These are phyloP conservation scores for Pterois miles DNA, from an alignment of 2,797 vertebrate genomes.

Conservation along the genomic window DNA sequence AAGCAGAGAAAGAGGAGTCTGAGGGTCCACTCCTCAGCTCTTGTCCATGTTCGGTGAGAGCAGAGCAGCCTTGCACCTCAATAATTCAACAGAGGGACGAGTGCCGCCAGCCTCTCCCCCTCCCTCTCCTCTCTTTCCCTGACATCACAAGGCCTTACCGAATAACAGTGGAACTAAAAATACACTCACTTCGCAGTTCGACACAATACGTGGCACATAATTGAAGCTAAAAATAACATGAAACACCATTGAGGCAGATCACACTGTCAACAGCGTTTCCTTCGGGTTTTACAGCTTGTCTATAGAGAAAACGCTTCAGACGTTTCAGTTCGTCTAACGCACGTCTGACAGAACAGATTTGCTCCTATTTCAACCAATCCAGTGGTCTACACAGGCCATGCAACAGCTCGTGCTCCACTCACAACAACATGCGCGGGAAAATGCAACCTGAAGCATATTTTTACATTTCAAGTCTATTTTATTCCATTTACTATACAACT, in stretches of 20 bases:
- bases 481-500: neutral
- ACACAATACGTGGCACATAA: slow-evolving; percentile 43
- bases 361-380: neutral
- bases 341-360: neutral
- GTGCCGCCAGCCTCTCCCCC: slow-evolving; percentile 51
- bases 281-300: neutral
- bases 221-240: slow-evolving; percentile 57
- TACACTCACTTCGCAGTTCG: slow-evolving; percentile 40
- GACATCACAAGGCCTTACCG: slow-evolving; percentile 63
- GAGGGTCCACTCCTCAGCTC: slow-evolving; percentile 60
- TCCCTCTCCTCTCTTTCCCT: slow-evolving; percentile 18
- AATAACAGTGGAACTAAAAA: slow-evolving; percentile 58
- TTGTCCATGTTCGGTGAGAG: slow-evolving; percentile 58
- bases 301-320: slow-evolving; percentile 1
- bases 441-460: neutral
- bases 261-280: neutral
- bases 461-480: neutral
- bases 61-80: slow-evolving; percentile 68
- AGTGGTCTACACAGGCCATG: neutral
- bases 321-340: neutral
- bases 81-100: slow-evolving; percentile 79
- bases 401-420: neutral
- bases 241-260: neutral
- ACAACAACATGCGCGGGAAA: neutral
- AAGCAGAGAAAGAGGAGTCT: slow-evolving; percentile 12